Evolutionary conservation across 1,140 invertebrate species (phyloP).

Genomic region (Pseudomyrmex gracilis): DNA sequence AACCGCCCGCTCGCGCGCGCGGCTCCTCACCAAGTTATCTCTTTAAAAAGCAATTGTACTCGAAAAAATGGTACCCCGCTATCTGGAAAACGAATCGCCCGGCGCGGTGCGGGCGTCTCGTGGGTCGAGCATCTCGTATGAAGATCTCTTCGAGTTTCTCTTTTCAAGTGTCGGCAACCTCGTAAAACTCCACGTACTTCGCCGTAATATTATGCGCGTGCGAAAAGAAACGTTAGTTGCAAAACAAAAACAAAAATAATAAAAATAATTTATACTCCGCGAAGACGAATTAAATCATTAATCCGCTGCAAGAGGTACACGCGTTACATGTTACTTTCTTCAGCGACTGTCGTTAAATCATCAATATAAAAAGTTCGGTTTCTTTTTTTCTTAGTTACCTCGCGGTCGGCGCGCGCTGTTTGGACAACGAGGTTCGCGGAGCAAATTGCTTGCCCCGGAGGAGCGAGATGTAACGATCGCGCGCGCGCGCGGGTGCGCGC

Average conservation of each 20-base stretch:
- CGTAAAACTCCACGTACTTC: neutral
- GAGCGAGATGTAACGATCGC: neutral
- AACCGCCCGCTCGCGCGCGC: constrained; percentile 56
- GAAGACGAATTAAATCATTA: neutral
- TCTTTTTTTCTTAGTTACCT: neutral
- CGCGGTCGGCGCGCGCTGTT: neutral
- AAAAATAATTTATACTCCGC: too few species aligned
- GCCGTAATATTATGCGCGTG: neutral
- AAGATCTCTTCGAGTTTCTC: too few species aligned
- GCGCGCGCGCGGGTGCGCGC: neutral
- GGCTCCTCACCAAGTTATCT: constrained; percentile 63
- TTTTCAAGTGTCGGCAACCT: neutral
- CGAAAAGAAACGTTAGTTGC: too few species aligned
- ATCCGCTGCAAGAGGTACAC: neutral
- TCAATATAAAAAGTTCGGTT: neutral
- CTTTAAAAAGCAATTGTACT: constrained; percentile 81
- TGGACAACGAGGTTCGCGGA: constrained; percentile 2
- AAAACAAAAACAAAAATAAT: too few species aligned
- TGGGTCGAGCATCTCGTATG: neutral
- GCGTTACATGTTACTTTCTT: constrained; percentile 1
- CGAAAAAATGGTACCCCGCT: constrained; percentile 72
- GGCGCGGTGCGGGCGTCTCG: neutral
- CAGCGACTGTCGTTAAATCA: neutral
- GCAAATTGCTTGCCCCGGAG: constrained; percentile 51
- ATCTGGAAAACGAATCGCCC: constrained; percentile 70